Percentiles rank a stretch among this genome's conserved stretches.
Evolutionary conservation across 2,888 invertebrate genomes (phyloP).

Genomic region (Drosophila colorata): DNA sequence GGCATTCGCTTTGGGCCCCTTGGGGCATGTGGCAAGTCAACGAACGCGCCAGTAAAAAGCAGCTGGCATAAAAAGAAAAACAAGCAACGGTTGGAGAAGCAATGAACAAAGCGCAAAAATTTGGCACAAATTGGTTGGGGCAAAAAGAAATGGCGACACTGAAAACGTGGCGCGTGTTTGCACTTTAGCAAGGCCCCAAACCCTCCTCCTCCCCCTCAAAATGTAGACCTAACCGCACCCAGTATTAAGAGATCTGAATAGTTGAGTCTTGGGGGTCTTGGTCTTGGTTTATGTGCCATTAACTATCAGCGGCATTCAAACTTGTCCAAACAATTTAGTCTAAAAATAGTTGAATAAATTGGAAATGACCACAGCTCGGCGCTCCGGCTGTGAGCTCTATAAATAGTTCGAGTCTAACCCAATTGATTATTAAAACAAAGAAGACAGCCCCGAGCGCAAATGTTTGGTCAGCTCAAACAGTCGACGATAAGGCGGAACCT

Average conservation of each 20-base stretch:
- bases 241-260: not conserved
- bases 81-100: constrained; percentile 23
- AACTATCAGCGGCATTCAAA: not conserved
- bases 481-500: constrained; percentile 33
- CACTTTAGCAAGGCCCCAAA: constrained; percentile 59
- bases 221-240: not conserved
- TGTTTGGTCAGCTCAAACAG: constrained; percentile 44
- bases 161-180: constrained; percentile 74
- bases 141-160: constrained; percentile 47
- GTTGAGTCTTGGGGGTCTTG: not conserved
- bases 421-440: constrained; percentile 43
- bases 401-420: constrained; percentile 40
- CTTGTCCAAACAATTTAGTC: constrained; percentile 18
- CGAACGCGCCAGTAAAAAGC: constrained; percentile 50
- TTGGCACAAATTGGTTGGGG: constrained; percentile 57
- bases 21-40: constrained; percentile 68
- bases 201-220: too few relatives aligned
- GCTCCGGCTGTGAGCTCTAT: constrained; percentile 24
- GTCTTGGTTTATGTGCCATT: too few relatives aligned
- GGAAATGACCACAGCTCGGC: constrained; percentile 13
- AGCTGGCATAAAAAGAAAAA: constrained; percentile 11
- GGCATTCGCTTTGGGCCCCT: constrained; percentile 27
- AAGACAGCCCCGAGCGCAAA: constrained; percentile 18
- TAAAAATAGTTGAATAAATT: constrained; percentile 29
- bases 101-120: constrained; percentile 41